A percentile compares a stretch with the other conserved stretches of the same genome.
phyloP scores from a whole-genome alignment of 2,888 invertebrate genomes.

The Xestobium rufovillosum region DNA sequence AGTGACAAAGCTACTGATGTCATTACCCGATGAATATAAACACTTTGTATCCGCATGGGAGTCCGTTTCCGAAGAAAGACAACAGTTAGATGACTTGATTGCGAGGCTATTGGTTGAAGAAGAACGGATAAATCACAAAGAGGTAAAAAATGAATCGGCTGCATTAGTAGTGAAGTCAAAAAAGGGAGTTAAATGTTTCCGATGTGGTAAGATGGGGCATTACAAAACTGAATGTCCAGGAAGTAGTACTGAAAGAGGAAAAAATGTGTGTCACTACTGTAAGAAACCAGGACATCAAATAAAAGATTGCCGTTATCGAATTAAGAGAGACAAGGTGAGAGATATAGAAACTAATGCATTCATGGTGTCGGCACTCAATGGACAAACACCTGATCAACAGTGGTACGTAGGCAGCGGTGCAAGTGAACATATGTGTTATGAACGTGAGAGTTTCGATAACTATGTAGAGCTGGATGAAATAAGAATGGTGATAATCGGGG shows the following conservation, averaged over 20 bases:
- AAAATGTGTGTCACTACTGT: constrained; percentile 15
- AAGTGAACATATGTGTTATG: constrained; percentile 20
- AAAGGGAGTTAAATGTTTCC: constrained; percentile 7
- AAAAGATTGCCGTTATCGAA: constrained; percentile 13
- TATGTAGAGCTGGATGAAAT: constrained; percentile 8
- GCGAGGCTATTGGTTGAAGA: constrained; percentile 24
- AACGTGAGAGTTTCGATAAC: constrained; percentile 12
- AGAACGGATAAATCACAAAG: constrained; percentile 17
- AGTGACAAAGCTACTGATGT: constrained; percentile 20
- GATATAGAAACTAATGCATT: not conserved
- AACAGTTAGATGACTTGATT: constrained; percentile 24
- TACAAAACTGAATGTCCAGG: constrained; percentile 7
- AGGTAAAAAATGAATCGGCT: constrained; percentile 12
- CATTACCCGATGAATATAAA: constrained; percentile 18
- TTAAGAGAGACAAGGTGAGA: constrained; percentile 10
- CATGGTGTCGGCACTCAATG: not conserved
- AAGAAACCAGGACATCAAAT: constrained; percentile 16
- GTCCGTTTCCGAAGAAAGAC: constrained; percentile 22
- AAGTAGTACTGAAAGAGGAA: constrained; percentile 12
- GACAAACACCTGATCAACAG: not conserved
- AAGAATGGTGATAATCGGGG: constrained; percentile 10
- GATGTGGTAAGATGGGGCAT: constrained; percentile 4
- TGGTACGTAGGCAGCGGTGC: constrained; percentile 17
- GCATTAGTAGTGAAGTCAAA: constrained; percentile 5
- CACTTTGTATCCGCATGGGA: constrained; percentile 23